Evolutionary conservation across 2,888 invertebrate species (phyloP), one percentile per base, ranked within the genome.

Genomic region (Palloptera scutellata): DNA sequence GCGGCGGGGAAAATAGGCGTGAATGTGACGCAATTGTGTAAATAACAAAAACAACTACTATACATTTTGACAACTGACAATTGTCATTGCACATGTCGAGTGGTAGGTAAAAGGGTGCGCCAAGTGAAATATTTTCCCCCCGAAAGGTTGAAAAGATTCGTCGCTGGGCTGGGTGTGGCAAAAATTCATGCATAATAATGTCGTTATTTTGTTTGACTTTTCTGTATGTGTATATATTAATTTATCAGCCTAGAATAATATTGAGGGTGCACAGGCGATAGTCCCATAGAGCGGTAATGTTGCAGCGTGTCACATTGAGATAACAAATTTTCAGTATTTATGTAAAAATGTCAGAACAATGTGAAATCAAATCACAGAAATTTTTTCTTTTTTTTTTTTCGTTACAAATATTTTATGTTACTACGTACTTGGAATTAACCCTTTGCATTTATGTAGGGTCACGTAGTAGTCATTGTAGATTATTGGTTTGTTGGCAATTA

Each of bases 221-320:
- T 1, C 13, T 43, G 12, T 10, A 19, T 6, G 19, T 58, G 45
- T 48, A 13, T 45, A n/a, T 3, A 43, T 60, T 12, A 1, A 48
- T 13, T 10, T 55, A 55, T 30, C n/a, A 19, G 45, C 59, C 19
- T 45, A 19, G 20, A 62, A 53, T 8, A 54, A n/a, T 41, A 0
- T n/a, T 8, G 15, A 43, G 9, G 11, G n/a, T 12, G 13, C 40
- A 42, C 20, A 5, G 40, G n/a, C 19, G 13, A 12, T 20, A 10
- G 17, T 11, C 45, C 15, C 19, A 19, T 11, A 1, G 40, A 13
- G 20, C 57, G 42, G 41, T 42, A 53, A 64, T 30, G 30, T 30
- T 30, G 58, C n/a, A 57, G 66, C n/a, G 57, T 67, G 63, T 63
- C 63, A 17, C 63, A 67, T 63, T 67, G 48, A 67, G 67, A 67